Conservation (phyloP, 1,140 invertebrate genomes). For the Zaprionus africanus region DNA sequence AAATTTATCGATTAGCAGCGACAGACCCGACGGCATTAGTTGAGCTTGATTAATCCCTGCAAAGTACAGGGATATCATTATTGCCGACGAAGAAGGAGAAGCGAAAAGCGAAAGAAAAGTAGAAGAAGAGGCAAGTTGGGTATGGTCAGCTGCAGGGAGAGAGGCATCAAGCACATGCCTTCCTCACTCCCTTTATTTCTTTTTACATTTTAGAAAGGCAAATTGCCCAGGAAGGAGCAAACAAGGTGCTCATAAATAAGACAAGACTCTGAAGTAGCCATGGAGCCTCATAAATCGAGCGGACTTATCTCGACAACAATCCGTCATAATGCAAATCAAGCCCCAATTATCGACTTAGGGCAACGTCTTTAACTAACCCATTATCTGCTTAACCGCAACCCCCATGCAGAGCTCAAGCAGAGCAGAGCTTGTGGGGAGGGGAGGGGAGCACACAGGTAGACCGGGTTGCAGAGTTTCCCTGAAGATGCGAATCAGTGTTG, state of each 20-base stretch:
- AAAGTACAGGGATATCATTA: conserved; percentile 7
- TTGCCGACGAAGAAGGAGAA: background rate
- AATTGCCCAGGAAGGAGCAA: background rate
- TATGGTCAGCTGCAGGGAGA: background rate
- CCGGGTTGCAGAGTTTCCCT: conserved; percentile 7
- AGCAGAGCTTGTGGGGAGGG: background rate
- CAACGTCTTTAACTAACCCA: conserved; percentile 22
- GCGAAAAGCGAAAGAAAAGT: background rate
- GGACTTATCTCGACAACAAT: conserved; percentile 1
- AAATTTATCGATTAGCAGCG: conserved; percentile 32
- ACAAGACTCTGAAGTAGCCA: background rate
- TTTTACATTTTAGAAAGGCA: background rate
- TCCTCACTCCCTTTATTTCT: background rate
- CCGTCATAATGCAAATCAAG: conserved; percentile 25
- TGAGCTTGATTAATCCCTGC: conserved; percentile 10
- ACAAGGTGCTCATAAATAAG: background rate
- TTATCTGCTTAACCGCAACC: conserved; percentile 1
- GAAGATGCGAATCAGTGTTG: conserved; percentile 28
- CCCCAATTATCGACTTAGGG: conserved; percentile 36
- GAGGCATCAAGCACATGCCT: background rate
- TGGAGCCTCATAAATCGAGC: background rate
- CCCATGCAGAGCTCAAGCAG: background rate
- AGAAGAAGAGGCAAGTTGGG: background rate
- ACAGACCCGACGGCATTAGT: conserved; percentile 12
- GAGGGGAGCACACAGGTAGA: background rate